Evolutionary conservation across 2,113 vertebrate species (phyloP), one percentile per base, ranked within the genome.

Genomic region (Lampris incognitus): DNA sequence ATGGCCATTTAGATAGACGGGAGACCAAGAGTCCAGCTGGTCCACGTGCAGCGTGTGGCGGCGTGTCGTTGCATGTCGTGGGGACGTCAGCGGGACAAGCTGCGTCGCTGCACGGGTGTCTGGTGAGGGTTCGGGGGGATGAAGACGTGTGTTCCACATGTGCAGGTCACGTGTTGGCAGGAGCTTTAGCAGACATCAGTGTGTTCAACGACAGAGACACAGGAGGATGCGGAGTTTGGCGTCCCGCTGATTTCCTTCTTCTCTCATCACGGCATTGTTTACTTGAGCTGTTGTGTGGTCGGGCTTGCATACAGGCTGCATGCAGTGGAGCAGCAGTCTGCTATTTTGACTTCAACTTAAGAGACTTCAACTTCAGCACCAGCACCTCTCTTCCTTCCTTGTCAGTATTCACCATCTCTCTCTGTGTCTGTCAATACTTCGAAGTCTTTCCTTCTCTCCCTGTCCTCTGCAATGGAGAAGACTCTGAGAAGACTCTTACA

Each of bases 221-320:
- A 62, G 54, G 63, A 55, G 76, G 61, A 1, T 51, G 59, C 82
- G 69, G 82, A 82, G 74, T 61, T 60, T 82, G 78, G 77, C 74
- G 54, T 49, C 69, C 74, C 58, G 55, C 72, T 8, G 0, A 51
- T 67, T 88, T 81, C 79, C 82, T 54, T 72, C 66, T 81, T 80
- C 79, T 89, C 85, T 89, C 62, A 79, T 89, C 68, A 79, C 70
- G 44, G 67, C 56, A 3, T n/a, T 86, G 82, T 89, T 91, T 90
- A 76, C 84, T 81, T 85, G 69, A 74, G 78, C 76, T 13, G 10
- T 63, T 50, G 70, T 77, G 84, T 57, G 84, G 82, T 82, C 5
- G 36, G 36, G 2, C 41, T 72, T 69, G 3, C 74, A 86, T 81
- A 86, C 79, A 79, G 79, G 76, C 82, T 91, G 89, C 91, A 89